Percentiles rank a stretch among this genome's conserved stretches.
phyloP scores from a whole-genome alignment of 2,113 vertebrate genomes.

The Alethe diademata region DNA sequence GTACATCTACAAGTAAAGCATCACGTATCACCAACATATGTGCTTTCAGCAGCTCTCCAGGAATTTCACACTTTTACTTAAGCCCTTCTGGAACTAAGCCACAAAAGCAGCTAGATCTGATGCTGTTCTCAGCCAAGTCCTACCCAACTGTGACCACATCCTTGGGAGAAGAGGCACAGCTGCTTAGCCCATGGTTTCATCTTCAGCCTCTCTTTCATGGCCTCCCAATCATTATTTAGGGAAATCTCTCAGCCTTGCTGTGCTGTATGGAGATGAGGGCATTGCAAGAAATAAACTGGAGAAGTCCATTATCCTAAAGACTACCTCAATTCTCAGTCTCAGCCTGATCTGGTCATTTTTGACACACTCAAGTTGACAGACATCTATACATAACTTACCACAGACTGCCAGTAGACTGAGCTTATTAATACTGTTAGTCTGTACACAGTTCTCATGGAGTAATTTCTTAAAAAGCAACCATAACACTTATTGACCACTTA shows the following conservation, averaged over 20 bases:
- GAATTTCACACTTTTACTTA: neutral
- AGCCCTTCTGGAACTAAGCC: neutral
- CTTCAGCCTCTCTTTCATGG: neutral
- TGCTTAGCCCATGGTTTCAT: neutral
- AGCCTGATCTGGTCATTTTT: neutral
- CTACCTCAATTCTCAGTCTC: neutral
- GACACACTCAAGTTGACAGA: neutral
- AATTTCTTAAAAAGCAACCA: neutral
- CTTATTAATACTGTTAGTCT: neutral
- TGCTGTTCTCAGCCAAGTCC: neutral
- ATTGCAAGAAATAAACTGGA: neutral
- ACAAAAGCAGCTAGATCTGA: neutral
- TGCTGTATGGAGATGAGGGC: neutral
- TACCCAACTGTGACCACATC: neutral
- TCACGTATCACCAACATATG: fast-evolving
- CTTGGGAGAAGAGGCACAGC: neutral
- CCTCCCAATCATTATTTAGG: fast-evolving
- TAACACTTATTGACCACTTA: neutral
- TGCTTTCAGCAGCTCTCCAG: neutral
- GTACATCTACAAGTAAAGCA: neutral
- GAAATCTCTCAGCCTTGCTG: neutral
- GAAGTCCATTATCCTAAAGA: neutral
- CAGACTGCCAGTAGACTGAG: neutral
- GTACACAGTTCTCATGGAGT: neutral
- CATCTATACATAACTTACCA: neutral